phyloP scores from a whole-genome alignment of 1,140 invertebrate species.

The Pseudachorutes palmiensis region DNA sequence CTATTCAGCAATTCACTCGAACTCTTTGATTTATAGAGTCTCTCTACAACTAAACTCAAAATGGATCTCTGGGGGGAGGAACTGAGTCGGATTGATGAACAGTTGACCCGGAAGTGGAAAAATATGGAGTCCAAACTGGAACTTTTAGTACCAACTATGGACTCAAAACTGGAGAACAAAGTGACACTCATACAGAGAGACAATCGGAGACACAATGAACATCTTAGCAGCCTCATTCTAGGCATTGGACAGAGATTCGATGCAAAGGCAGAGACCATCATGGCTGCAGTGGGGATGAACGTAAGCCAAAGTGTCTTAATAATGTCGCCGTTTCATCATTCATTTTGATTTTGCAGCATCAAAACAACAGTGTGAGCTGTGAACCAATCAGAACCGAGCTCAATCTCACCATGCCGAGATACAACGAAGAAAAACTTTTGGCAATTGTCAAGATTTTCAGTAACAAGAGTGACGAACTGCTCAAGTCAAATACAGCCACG shows the following conservation, averaged over 20 bases:
- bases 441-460: neutral
- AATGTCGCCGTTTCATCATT: too few relatives aligned
- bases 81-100: conserved; percentile 30
- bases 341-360: neutral
- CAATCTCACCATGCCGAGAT: neutral
- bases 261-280: neutral
- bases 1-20: too few relatives aligned
- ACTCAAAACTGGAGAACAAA: conserved; percentile 25
- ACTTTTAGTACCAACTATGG: conserved; percentile 6
- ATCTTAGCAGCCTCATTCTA: conserved; percentile 1
- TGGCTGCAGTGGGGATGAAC: neutral
- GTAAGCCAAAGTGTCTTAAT: neutral
- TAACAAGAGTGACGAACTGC: conserved; percentile 2
- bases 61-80: conserved; percentile 31
- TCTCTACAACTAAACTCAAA: conserved; percentile 22
- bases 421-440: neutral
- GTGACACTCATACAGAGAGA: conserved; percentile 31
- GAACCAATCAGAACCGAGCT: neutral
- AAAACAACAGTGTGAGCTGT: neutral
- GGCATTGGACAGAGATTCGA: conserved; percentile 12
- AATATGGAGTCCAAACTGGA: conserved; percentile 31
- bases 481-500: conserved; percentile 1
- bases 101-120: conserved; percentile 33
- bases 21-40: too few relatives aligned
- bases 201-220: conserved; percentile 28